phyloP scores from a whole-genome alignment of 2,888 invertebrate species.

The Endomychus coccineus region DNA sequence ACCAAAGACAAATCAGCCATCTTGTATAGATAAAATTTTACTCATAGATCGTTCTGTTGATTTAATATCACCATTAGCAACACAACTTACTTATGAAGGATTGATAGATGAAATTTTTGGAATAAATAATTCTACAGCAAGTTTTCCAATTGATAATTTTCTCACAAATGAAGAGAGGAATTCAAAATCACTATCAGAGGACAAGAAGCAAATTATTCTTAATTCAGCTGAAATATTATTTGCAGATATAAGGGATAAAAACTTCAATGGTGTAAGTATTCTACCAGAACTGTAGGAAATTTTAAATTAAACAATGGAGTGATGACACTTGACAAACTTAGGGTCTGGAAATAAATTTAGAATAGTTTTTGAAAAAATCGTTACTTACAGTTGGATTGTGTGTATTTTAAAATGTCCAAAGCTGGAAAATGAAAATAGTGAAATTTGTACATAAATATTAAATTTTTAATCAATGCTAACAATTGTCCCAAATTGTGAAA shows the following conservation, averaged over 20 bases:
- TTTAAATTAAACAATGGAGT: no score
- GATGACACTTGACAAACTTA: no score
- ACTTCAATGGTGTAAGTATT: slow-evolving; percentile 69
- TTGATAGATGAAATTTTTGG: slow-evolving; percentile 93
- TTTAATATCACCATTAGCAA: slow-evolving; percentile 83
- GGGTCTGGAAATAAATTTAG: no score
- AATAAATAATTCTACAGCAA: slow-evolving; percentile 72
- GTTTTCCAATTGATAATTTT: slow-evolving; percentile 82
- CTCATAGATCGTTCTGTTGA: slow-evolving; percentile 88
- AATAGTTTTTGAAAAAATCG: no score
- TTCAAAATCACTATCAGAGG: slow-evolving; percentile 52
- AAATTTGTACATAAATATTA: no score
- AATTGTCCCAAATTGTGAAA: no score
- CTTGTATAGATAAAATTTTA: slow-evolving; percentile 75
- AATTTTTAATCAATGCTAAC: no score
- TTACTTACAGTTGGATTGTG: no score
- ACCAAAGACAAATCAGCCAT: slow-evolving; percentile 27
- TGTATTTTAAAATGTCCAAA: no score
- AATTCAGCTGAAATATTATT: slow-evolving; percentile 87
- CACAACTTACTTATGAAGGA: slow-evolving; percentile 96
- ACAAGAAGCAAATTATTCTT: slow-evolving; percentile 69
- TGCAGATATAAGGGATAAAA: slow-evolving; percentile 84
- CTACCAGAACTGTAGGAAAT: no score
- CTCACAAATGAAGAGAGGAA: slow-evolving; percentile 56
- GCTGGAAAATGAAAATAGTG: no score